Evolutionary conservation across 2,888 invertebrate species (phyloP).

Genomic region (Agrotis ipsilon): DNA sequence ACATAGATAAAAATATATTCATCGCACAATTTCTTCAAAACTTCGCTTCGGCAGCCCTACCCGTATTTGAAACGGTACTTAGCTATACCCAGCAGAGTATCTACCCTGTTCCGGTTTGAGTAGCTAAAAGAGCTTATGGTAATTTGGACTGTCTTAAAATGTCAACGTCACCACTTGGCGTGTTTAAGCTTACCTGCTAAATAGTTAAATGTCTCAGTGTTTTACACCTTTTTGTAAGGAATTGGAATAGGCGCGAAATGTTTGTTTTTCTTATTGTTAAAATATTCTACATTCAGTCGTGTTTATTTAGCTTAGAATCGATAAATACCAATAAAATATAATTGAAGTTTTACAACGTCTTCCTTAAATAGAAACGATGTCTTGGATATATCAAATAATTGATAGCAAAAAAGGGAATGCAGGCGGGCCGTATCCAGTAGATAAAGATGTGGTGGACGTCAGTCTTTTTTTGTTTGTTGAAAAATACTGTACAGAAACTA

Average conservation of each 20-base stretch:
- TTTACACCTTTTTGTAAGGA: constrained; percentile 16
- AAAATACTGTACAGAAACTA: too few relatives aligned
- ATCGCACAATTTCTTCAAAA: constrained; percentile 18
- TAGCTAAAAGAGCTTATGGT: constrained; percentile 62
- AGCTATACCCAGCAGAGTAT: constrained; percentile 33
- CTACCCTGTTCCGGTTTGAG: constrained; percentile 48
- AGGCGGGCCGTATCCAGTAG: too few relatives aligned
- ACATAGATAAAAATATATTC: background rate
- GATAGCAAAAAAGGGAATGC: too few relatives aligned
- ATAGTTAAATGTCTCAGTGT: constrained; percentile 34
- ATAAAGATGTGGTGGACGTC: too few relatives aligned
- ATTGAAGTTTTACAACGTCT: too few relatives aligned
- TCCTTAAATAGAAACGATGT: too few relatives aligned
- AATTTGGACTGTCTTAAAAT: constrained; percentile 58
- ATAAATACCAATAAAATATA: too few relatives aligned
- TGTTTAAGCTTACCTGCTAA: constrained; percentile 43
- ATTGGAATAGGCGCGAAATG: background rate
- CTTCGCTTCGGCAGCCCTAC: constrained; percentile 48
- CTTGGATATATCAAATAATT: too few relatives aligned
- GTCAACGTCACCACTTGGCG: constrained; percentile 46
- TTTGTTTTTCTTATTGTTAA: background rate
- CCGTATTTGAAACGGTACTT: constrained; percentile 28
- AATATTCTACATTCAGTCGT: background rate
- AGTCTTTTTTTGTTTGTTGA: too few relatives aligned
- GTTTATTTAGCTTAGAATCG: too few relatives aligned